These are phyloP conservation scores for Uropsilus gracilis DNA, from an alignment of 2,113 vertebrate species.

Conservation along the genomic window DNA sequence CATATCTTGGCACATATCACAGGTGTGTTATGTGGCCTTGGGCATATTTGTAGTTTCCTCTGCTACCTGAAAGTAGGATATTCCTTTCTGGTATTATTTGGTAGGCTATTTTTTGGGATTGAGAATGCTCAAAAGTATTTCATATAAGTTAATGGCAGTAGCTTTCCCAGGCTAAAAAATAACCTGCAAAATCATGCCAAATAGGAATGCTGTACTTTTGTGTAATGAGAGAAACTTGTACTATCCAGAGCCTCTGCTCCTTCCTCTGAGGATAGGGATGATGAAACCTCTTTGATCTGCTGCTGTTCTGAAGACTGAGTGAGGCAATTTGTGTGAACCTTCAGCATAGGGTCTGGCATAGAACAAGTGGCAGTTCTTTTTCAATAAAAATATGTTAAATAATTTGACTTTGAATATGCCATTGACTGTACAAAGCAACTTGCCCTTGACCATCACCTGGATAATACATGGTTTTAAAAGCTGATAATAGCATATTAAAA, in stretches of 20 bases:
- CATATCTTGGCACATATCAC: background rate
- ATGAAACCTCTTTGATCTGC: conserved; percentile 26
- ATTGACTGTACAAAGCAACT: conserved; percentile 10
- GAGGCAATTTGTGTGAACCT: background rate
- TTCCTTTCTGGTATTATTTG: background rate
- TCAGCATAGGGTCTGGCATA: background rate
- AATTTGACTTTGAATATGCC: conserved; percentile 42
- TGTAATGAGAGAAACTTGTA: background rate
- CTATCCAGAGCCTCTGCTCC: background rate
- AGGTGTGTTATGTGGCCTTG: background rate
- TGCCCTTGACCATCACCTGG: background rate
- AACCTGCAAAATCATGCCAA: background rate
- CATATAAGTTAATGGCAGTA: background rate
- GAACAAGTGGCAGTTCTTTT: background rate
- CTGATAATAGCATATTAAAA: conserved; percentile 13
- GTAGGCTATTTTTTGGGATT: background rate
- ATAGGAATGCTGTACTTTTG: background rate
- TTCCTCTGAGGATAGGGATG: background rate
- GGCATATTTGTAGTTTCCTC: background rate
- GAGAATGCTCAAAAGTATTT: background rate
- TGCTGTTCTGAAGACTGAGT: conserved; percentile 21
- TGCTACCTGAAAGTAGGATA: background rate
- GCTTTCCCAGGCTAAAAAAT: background rate
- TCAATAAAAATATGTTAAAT: conserved; percentile 8
- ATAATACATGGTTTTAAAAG: conserved; percentile 32